phyloP scores from a whole-genome alignment of 2,888 invertebrate genomes.

The Zeuzera pyrina region DNA sequence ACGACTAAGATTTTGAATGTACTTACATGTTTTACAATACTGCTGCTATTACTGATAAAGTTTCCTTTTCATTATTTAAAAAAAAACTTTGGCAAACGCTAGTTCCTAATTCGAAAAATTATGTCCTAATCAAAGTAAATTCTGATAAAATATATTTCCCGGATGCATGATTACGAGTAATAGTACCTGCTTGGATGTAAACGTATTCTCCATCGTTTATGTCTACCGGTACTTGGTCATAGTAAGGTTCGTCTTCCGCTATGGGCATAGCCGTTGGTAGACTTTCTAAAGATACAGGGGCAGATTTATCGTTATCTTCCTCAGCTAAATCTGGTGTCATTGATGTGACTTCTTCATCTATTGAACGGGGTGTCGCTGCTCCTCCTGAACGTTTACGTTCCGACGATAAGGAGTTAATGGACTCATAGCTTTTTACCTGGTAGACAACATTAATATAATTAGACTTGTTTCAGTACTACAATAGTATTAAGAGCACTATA shows the following conservation, averaged over 20 bases:
- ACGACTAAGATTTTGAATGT: too few species aligned
- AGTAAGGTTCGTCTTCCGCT: constrained; percentile 77
- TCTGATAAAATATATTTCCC: too few species aligned
- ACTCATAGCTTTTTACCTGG: constrained; percentile 78
- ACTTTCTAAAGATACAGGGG: constrained; percentile 55
- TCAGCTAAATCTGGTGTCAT: constrained; percentile 49
- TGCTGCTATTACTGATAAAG: too few species aligned
- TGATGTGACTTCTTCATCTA: constrained; percentile 57
- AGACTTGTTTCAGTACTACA: too few species aligned
- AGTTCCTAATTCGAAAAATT: too few species aligned
- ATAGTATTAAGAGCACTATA: too few species aligned
- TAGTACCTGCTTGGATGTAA: constrained; percentile 80
- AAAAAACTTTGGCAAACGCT: too few species aligned
- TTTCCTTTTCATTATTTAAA: too few species aligned
- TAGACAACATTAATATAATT: too few species aligned
- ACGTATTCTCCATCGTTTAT: constrained; percentile 81
- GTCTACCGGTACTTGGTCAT: constrained; percentile 81
- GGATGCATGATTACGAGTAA: too few species aligned
- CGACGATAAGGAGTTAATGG: constrained; percentile 76
- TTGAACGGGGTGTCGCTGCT: constrained; percentile 65
- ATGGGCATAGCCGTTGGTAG: constrained; percentile 42
- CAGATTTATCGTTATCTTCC: constrained; percentile 50
- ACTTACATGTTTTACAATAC: too few species aligned
- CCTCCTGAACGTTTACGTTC: constrained; percentile 70
- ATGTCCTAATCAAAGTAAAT: too few species aligned